Percentiles rank a stretch among this genome's conserved stretches.
Evolutionary conservation across 2,797 vertebrate genomes (phyloP).

Genomic region (Taeniopygia guttata): DNA sequence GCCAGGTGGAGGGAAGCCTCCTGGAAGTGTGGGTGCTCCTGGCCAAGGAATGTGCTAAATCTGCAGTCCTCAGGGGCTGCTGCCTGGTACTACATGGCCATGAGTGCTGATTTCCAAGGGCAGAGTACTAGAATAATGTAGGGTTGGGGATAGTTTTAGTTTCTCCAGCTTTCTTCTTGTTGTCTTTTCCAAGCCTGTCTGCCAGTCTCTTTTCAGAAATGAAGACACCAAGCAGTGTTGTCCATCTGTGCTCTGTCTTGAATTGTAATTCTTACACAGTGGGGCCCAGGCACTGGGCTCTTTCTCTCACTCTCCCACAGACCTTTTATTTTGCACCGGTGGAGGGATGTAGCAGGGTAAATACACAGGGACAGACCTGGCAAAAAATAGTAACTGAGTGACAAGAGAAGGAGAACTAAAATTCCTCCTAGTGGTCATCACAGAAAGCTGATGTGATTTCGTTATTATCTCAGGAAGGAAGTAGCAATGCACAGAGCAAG

Average conservation of each 20-base stretch:
- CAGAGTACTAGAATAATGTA: neutral
- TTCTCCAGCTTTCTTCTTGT: neutral
- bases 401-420: conserved; percentile 4
- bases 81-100: neutral
- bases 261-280: neutral
- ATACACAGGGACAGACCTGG: neutral
- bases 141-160: neutral
- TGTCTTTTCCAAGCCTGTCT: neutral
- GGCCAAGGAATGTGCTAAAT: neutral
- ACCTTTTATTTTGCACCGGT: neutral
- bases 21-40: neutral
- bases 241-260: neutral
- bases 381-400: neutral
- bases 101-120: neutral
- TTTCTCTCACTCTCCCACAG: neutral
- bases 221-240: neutral
- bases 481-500: neutral
- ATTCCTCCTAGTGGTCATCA: neutral
- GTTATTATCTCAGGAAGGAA: conserved; percentile 27
- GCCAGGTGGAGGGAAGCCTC: neutral
- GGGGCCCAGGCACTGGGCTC: neutral
- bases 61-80: neutral
- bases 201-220: neutral
- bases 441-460: neutral
- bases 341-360: neutral